Base-by-base conservation (phyloP, 2,797 vertebrate species). In the Siniperca obscura region DNA sequence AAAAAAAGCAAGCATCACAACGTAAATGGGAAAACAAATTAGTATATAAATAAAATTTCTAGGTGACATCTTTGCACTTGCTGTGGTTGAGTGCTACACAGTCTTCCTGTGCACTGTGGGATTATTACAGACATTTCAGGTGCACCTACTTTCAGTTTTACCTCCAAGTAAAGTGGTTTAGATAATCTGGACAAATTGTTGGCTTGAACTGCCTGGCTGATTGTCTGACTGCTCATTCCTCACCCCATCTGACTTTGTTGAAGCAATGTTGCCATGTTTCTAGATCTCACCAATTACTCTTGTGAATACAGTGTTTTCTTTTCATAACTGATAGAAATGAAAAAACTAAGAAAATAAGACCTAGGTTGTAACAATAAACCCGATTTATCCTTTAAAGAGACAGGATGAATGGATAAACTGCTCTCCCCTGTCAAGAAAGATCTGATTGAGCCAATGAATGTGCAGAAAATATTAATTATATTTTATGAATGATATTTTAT, bases 401-500 rank as follows among this genome's bases (percentile, higher is more conserved):
- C 0, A 0, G 38, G 61, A 69, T 48, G 8, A 64, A 62, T 62
- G 65, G 22, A 80, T 36, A 60, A 64, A 48, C 64, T 36, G 19
- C n/a, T 44, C 64, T 56, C 13, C 25, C 46, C 53, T 52, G 36
- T 64, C 53, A 55, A 38, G 13, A 34, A 52, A 52, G 57, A 66
- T 46, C n/a, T 78, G 52, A 73, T 64, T 55, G 25, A 44, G 21
- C 50, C 34, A 74, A 57, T 27, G 69, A n/a, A 30, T 30, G 50
- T 38, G 36, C 12, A 38, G n/a, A 60, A 40, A 56, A 68, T 73
- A 65, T 76, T 8, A 46, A 71, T 52, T 25, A 52, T 50, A 53
- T 73, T 74, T 73, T 65, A 55, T 52, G 30, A 30, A 30, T 52
- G 34, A 57, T 50, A 53, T 73, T 74, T 73, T 65, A 55, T 52